These are phyloP conservation scores for Hyperoodon ampullatus DNA, from an alignment of 2,113 vertebrate genomes.

Conservation along the genomic window DNA sequence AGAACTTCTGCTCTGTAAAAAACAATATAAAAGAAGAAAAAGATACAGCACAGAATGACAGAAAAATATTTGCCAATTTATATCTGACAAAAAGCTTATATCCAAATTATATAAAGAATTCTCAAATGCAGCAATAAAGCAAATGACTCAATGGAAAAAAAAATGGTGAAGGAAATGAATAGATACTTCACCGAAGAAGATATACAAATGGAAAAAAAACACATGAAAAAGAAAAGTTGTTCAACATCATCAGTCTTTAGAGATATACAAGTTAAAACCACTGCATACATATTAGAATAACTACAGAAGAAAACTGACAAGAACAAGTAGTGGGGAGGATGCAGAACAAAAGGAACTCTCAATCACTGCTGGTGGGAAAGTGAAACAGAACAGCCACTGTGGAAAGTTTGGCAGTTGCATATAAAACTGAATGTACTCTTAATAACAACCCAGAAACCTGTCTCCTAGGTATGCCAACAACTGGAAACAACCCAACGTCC, in stretches of 20 bases:
- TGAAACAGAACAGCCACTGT: neutral
- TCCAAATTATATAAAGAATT: neutral
- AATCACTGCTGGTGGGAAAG: neutral
- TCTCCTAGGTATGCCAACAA: neutral
- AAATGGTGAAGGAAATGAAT: neutral
- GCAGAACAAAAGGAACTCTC: neutral
- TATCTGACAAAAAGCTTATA: neutral
- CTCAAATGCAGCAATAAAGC: neutral
- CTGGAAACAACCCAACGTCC: neutral
- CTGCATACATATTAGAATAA: accelerated
- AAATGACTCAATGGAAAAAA: neutral
- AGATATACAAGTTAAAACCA: neutral
- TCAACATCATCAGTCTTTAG: neutral
- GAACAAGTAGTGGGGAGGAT: neutral
- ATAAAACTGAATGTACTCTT: neutral
- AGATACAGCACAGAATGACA: neutral
- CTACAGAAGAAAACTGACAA: neutral
- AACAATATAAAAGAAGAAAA: neutral
- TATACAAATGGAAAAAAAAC: neutral
- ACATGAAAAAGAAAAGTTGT: neutral
- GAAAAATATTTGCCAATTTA: neutral
- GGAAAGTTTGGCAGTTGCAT: neutral
- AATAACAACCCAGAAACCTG: neutral
- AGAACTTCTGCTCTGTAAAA: neutral
- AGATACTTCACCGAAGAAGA: neutral